Percentiles rank a stretch among this genome's conserved stretches.
Evolutionary conservation across 2,113 vertebrate species (phyloP).

Genomic region (Chitala chitala): DNA sequence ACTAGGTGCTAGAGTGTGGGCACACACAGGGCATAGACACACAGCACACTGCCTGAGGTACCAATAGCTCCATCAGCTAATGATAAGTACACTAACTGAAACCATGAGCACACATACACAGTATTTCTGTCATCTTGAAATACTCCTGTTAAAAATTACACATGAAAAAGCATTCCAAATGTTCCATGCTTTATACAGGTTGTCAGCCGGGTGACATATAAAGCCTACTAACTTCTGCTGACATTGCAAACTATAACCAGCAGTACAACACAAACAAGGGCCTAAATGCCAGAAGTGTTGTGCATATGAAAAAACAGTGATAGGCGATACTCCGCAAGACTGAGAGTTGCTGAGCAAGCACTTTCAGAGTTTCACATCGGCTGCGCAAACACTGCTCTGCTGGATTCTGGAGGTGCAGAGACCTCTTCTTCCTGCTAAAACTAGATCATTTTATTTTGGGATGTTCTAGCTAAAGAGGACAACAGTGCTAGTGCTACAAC

Average conservation of each 20-base stretch:
- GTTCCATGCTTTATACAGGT: too few relatives aligned
- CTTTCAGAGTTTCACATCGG: neutral
- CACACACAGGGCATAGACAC: too few relatives aligned
- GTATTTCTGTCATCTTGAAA: too few relatives aligned
- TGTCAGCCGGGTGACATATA: neutral
- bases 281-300: neutral
- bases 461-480: neutral
- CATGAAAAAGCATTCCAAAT: too few relatives aligned
- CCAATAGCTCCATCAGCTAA: too few relatives aligned
- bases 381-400: neutral
- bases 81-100: neutral
- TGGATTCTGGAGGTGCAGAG: conserved; percentile 26
- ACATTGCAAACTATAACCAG: neutral
- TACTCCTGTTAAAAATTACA: too few relatives aligned
- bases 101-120: neutral
- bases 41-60: too few relatives aligned
- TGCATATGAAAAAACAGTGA: neutral
- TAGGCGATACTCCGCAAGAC: neutral
- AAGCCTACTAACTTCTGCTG: neutral
- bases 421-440: conserved; percentile 42
- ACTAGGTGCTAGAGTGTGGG: conserved; percentile 19
- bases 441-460: neutral
- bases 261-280: neutral
- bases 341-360: neutral
- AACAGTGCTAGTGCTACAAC: neutral